A percentile compares a stretch with the other conserved stretches of the same genome.
phyloP scores from a whole-genome alignment of 2,797 vertebrate genomes.

The Tinamus major region DNA sequence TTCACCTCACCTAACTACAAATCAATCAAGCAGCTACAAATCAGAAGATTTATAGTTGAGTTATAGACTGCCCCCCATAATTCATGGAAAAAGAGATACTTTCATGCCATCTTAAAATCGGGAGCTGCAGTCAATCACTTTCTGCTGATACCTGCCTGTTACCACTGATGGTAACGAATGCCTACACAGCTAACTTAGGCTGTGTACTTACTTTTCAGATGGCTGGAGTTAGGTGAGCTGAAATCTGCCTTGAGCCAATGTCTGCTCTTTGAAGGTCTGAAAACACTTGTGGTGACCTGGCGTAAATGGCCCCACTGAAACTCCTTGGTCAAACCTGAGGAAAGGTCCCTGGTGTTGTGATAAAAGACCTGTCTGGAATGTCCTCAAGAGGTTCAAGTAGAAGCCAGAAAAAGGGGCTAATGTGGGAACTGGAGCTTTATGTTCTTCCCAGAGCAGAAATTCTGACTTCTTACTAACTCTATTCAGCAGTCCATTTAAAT shows the following conservation, averaged over 20 bases:
- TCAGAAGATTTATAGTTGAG: not conserved
- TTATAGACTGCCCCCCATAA: not conserved
- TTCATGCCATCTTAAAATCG: not conserved
- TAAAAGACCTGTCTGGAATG: not conserved
- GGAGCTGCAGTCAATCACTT: not conserved
- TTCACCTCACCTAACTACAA: not conserved
- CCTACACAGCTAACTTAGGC: not conserved
- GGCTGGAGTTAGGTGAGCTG: not conserved
- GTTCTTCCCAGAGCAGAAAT: not conserved
- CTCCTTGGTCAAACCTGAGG: not conserved
- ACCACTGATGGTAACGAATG: fast-evolving
- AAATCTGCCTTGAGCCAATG: fast-evolving
- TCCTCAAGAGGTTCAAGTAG: not conserved
- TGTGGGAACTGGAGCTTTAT: not conserved
- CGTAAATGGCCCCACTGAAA: fast-evolving
- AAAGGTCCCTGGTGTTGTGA: fast-evolving
- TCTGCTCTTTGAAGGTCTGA: not conserved
- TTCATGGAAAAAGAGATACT: not conserved
- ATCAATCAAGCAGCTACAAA: not conserved
- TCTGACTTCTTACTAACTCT: not conserved
- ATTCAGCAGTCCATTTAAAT: not conserved
- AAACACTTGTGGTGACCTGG: not conserved
- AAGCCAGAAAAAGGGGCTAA: not conserved
- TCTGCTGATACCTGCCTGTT: not conserved
- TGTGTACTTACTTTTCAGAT: not conserved